A percentile compares a stretch with the other conserved stretches of the same genome.
phyloP scores from a whole-genome alignment of 92 coral and sea anemone species.

The Heliopora coerulea region DNA sequence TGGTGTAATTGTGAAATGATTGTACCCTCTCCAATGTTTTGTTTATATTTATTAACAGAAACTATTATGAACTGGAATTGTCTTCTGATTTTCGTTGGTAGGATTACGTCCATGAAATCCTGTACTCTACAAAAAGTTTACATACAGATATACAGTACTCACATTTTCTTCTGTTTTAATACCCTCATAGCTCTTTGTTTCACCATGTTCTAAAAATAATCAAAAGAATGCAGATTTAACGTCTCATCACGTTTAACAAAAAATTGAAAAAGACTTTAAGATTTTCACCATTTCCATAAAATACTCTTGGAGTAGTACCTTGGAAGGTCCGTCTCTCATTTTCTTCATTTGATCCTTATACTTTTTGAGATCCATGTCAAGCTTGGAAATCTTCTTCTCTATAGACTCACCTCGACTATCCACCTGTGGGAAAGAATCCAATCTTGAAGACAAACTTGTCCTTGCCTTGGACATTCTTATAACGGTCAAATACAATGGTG shows the following conservation, averaged over 20 bases:
- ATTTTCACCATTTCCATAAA: no score
- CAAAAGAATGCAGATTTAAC: neutral
- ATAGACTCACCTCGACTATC: conserved; percentile 98
- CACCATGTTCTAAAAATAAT: conserved; percentile 76
- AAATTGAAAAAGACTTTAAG: no score
- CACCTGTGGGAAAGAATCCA: conserved; percentile 55
- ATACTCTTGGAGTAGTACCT: no score
- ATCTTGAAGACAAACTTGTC: neutral
- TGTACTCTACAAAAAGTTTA: neutral
- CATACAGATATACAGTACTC: conserved; percentile 17
- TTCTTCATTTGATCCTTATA: conserved; percentile 99
- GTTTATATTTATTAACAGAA: no score
- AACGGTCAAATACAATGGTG: no score
- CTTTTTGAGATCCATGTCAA: conserved; percentile 87
- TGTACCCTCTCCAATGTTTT: no score
- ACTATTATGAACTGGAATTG: no score
- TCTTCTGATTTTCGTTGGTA: no score
- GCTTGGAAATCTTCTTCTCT: conserved; percentile 87
- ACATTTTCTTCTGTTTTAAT: conserved; percentile 95
- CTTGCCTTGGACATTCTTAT: no score
- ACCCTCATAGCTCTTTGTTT: conserved; percentile 94
- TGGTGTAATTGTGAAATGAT: no score
- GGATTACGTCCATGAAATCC: no score
- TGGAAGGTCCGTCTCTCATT: conserved; percentile 99
- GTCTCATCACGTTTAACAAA: no score